Evolutionary conservation across 1,140 invertebrate genomes (phyloP).

Genomic region (Prorops nasuta): DNA sequence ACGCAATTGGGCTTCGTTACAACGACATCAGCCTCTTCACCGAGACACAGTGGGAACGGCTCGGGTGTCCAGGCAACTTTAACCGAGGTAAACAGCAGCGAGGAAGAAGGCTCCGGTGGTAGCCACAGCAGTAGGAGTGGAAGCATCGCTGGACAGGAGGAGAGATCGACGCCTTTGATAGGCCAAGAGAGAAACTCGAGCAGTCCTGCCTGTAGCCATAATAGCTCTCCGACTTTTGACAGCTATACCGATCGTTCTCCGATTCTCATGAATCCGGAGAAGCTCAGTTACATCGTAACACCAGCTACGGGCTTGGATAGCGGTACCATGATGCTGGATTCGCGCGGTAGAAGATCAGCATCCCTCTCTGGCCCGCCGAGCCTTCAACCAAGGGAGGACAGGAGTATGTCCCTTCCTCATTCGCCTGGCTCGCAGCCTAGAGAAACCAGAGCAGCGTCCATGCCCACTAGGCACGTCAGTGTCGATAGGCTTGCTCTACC

Average conservation of each 20-base stretch:
- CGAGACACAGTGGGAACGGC: background rate
- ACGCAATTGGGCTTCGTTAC: constrained; percentile 46
- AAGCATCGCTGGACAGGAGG: constrained; percentile 47
- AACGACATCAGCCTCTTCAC: constrained; percentile 38
- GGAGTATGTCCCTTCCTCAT: constrained; percentile 50
- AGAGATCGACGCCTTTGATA: constrained; percentile 31
- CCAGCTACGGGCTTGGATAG: constrained; percentile 5
- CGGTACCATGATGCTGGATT: constrained; percentile 16
- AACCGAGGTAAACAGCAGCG: constrained; percentile 50
- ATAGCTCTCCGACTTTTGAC: constrained; percentile 44
- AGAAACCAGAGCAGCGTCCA: constrained; percentile 29
- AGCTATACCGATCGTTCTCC: constrained; percentile 43
- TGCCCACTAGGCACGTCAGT: constrained; percentile 22
- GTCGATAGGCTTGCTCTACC: constrained; percentile 23
- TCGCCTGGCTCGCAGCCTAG: constrained; percentile 40
- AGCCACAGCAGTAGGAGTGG: constrained; percentile 40
- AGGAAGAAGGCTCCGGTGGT: constrained; percentile 44
- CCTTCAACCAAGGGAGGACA: constrained; percentile 37
- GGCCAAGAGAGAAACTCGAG: constrained; percentile 10
- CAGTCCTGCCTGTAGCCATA: constrained; percentile 28
- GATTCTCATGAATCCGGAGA: constrained; percentile 46
- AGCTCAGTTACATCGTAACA: constrained; percentile 34
- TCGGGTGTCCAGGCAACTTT: constrained; percentile 32
- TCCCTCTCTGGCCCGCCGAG: constrained; percentile 43
- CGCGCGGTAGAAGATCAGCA: constrained; percentile 44